Evolutionary conservation across 2,888 invertebrate genomes (phyloP).

Genomic region (Selenia dentaria): DNA sequence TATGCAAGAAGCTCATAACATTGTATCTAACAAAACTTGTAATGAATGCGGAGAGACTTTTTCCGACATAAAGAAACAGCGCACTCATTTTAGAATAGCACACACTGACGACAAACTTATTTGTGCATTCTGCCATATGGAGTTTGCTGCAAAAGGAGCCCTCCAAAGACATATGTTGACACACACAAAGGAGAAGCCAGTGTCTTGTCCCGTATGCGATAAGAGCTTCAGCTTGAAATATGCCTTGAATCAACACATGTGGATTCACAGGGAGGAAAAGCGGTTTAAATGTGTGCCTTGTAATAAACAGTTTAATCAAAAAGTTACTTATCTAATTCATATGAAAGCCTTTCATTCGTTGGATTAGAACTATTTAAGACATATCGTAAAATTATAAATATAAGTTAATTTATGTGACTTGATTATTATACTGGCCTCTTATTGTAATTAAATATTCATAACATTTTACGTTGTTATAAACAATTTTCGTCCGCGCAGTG

Average conservation of each 20-base stretch:
- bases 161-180: slow-evolving; percentile 19
- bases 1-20: slow-evolving; percentile 36
- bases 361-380: no score
- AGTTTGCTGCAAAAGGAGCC: slow-evolving; percentile 13
- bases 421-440: no score
- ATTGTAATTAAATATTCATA: no score
- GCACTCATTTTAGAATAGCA: slow-evolving; percentile 20
- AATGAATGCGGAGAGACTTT: slow-evolving; percentile 22
- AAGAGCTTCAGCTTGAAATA: slow-evolving; percentile 22
- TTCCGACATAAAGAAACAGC: slow-evolving; percentile 8
- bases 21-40: slow-evolving; percentile 8
- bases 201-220: slow-evolving; percentile 21
- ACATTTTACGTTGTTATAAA: no score
- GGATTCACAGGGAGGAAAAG: slow-evolving; percentile 37
- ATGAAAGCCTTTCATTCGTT: slow-evolving; percentile 35
- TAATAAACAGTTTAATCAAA: slow-evolving; percentile 39
- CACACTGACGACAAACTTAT: slow-evolving; percentile 20
- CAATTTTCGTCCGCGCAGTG: no score
- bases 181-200: slow-evolving; percentile 29
- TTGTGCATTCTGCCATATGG: slow-evolving; percentile 23
- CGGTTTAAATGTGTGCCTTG: slow-evolving; percentile 37
- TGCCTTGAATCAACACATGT: slow-evolving; percentile 38
- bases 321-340: slow-evolving; percentile 40
- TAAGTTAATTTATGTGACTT: no score
- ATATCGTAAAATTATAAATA: no score